phyloP scores from a whole-genome alignment of 1,140 invertebrate species.

The Bombus impatiens region DNA sequence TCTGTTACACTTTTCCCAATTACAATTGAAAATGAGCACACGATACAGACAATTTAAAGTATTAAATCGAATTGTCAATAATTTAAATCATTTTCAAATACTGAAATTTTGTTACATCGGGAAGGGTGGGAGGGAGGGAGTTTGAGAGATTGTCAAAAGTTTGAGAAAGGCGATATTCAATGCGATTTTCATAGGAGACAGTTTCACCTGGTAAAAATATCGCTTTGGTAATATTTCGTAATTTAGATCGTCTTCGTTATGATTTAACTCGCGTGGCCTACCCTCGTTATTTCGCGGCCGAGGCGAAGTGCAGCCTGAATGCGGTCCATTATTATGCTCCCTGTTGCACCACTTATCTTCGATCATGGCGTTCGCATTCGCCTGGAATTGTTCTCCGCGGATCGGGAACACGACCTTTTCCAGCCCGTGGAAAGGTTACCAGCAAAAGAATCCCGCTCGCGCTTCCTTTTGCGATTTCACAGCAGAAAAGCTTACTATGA shows the following conservation, averaged over 20 bases:
- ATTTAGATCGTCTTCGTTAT: constrained; percentile 17
- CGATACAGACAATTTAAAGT: no score
- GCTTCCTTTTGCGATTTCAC: neutral
- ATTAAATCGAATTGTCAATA: no score
- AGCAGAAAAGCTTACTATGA: neutral
- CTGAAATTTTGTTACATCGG: no score
- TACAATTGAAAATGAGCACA: no score
- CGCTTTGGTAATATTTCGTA: constrained; percentile 21
- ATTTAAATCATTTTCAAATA: no score
- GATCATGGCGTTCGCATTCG: constrained; percentile 44
- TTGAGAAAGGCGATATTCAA: constrained; percentile 53
- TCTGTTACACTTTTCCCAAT: no score
- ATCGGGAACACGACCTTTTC: constrained; percentile 58
- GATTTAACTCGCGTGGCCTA: constrained; percentile 21
- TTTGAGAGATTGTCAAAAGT: constrained; percentile 28
- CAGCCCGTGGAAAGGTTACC: constrained; percentile 49
- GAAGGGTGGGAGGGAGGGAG: no score
- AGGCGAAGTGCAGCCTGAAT: neutral
- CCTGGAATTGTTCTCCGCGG: constrained; percentile 29
- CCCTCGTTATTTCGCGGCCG: constrained; percentile 27
- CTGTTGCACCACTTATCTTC: constrained; percentile 52
- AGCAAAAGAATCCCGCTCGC: neutral
- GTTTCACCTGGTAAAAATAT: constrained; percentile 36
- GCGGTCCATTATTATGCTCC: constrained; percentile 40
- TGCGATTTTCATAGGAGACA: no score